Evolutionary conservation across 1,140 invertebrate genomes (phyloP), one percentile per base, ranked within the genome.

Genomic region (Odontomachus brunneus): DNA sequence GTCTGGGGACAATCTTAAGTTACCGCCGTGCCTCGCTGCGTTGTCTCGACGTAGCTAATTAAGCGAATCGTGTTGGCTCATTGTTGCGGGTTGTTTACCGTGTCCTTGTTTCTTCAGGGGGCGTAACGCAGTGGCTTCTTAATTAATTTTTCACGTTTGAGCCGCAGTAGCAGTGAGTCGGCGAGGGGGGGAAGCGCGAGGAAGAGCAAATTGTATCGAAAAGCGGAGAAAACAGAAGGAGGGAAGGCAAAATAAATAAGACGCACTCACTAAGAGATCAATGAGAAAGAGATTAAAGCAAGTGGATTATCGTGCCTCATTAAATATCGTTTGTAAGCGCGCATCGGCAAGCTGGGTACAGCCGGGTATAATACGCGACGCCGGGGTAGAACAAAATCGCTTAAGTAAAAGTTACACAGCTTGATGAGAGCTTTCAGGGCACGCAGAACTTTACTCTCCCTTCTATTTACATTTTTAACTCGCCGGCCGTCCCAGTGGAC

Each of bases 381-480:
- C 38, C 38, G 57, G 44, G 33, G 51, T 80, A 80, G 38, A 69
- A 80, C 75, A 80, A 80, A 80, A 80, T 80, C 75, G 75, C 75
- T 80, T 80, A 71, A 69, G 75, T 80, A 71, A 80, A 80, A 80
- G 75, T 80, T 80, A 80, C 51, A 80, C 33, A 71, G 75, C 75
- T 80, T 80, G 75, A 80, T 80, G 75, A 80, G 75, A 80, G 75
- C 75, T 80, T 80, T 80, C 75, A 80, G 22, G 14, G 22, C 63
- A 71, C 38, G 51, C 26, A 48, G 33, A 80, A 80, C 75, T 71
- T 80, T 80, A 48, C 63, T 80, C 26, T 80, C 49, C 51, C 51
- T 80, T 80, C 65, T 80, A 71, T 80, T 80, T 80, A 80, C 65
- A 80, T 80, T 80, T 80, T 80, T 80, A 80, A 80, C 75, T 80